A percentile compares a stretch with the other conserved stretches of the same genome.
phyloP scores from a whole-genome alignment of 2,888 invertebrate genomes.

The Polyommatus icarus region DNA sequence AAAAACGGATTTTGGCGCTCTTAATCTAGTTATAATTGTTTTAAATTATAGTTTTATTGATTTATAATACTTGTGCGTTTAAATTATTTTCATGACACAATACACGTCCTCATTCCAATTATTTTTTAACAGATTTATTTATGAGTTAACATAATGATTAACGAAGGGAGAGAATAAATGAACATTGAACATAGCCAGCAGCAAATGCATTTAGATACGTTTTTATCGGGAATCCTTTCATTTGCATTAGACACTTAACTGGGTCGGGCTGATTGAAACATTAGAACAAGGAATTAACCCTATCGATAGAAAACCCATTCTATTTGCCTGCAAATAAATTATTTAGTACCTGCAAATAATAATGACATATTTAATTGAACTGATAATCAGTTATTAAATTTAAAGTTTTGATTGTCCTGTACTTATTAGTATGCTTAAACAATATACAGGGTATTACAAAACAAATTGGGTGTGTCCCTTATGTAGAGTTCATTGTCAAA shows the following conservation, averaged over 20 bases:
- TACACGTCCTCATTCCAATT: not conserved
- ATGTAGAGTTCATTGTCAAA: no score
- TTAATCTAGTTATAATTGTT: no score
- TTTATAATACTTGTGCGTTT: no score
- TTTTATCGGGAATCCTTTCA: constrained; percentile 21
- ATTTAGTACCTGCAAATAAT: not conserved
- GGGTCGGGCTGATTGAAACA: constrained; percentile 14
- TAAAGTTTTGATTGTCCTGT: not conserved
- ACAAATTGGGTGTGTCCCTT: no score
- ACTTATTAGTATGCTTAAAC: not conserved
- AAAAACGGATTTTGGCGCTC: no score
- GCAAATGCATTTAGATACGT: constrained; percentile 7
- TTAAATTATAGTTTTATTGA: no score
- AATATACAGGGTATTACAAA: no score
- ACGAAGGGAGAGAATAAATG: not conserved
- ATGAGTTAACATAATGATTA: not conserved
- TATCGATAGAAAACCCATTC: not conserved
- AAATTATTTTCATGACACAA: not conserved
- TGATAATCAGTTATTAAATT: not conserved
- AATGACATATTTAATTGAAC: not conserved
- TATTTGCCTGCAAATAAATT: not conserved
- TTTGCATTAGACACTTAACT: constrained; percentile 13
- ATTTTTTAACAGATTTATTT: not conserved
- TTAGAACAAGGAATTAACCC: not conserved
- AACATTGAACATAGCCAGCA: not conserved